Evolutionary conservation across 2,113 vertebrate species (phyloP), one percentile per base, ranked within the genome.

Genomic region (Setophaga coronata): DNA sequence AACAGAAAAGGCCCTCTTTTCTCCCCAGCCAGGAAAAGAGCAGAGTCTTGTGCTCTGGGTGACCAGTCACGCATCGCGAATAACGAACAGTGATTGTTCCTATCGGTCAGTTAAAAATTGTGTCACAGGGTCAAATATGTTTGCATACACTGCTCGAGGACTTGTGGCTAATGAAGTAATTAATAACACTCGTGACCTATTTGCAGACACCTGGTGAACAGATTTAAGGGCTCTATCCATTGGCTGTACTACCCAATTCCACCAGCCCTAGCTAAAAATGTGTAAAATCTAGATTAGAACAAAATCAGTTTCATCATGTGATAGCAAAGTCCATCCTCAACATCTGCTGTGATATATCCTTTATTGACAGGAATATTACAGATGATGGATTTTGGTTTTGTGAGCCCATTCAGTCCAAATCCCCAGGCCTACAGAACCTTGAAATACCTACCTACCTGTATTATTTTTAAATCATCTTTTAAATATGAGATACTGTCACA

Each of bases 111-210:
- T 91, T 89, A 56, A 95, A 96, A 94, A 66, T 70, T 62, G 69
- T 96, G 93, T 94, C 76, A 56, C 25, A 28, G 64, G 76, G 92
- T 96, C 95, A 94, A 81, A 90, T 90, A 87, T 78, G 95, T 95
- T 97, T 96, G 92, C 95, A 81, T 69, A 92, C 76, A 81, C 72
- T 87, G 85, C 29, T 96, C 47, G 83, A 86, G 47, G 82, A 87
- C 67, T 90, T 94, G 85, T 78, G 79, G 82, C 79, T 81, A 88
- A 88, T 1, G 1, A 86, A 94, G 62, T 83, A 80, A 94, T 78
- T 95, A 90, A 81, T 74, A 96, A 82, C 60, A 92, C 62, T 36
- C 26, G 0, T 86, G 74, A 82, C 54, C 74, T 93, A 51, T 88
- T 88, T 94, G 71, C 79, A 86, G 74, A 36, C 81, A 85, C 85